Percentiles rank a stretch among this genome's conserved stretches.
These are phyloP conservation scores for Leptinotarsa defecta DNA, from an alignment of 1,140 invertebrate species.

Conservation along the genomic window DNA sequence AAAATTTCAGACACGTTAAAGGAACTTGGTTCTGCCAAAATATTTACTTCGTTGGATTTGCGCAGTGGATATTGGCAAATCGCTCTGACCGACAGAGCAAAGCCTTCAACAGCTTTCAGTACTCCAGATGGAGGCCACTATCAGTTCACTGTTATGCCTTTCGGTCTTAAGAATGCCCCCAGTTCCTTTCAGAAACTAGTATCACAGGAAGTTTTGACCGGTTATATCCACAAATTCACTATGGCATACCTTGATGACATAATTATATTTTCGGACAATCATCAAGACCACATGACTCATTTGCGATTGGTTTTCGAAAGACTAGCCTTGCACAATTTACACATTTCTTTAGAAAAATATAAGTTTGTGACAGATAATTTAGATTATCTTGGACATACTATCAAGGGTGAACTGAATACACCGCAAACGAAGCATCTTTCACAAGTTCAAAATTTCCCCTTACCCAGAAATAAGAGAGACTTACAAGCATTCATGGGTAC, in stretches of 20 bases:
- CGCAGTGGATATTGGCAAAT: slow-evolving; percentile 49
- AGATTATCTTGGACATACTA: slow-evolving; percentile 44
- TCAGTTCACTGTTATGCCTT: slow-evolving; percentile 45
- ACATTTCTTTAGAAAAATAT: slow-evolving; percentile 31
- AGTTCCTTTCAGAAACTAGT: slow-evolving; percentile 48
- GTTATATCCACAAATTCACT: slow-evolving; percentile 40
- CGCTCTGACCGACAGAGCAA: slow-evolving; percentile 31
- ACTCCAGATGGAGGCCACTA: slow-evolving; percentile 41
- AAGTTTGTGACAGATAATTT: slow-evolving; percentile 25
- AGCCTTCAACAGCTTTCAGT: slow-evolving; percentile 46
- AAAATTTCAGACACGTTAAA: slow-evolving; percentile 31
- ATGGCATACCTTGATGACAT: slow-evolving; percentile 45
- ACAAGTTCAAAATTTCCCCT: slow-evolving; percentile 38
- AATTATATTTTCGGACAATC: slow-evolving; percentile 31
- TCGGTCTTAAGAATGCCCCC: slow-evolving; percentile 49
- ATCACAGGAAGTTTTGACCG: slow-evolving; percentile 38
- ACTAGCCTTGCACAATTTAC: slow-evolving; percentile 16
- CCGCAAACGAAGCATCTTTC: slow-evolving; percentile 40
- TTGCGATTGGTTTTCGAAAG: slow-evolving; percentile 33
- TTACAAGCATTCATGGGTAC: slow-evolving; percentile 45
- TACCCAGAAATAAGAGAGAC: slow-evolving; percentile 33
- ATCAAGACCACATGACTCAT: background rate
- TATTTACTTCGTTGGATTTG: slow-evolving; percentile 42
- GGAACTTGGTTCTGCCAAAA: slow-evolving; percentile 26
- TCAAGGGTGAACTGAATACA: slow-evolving; percentile 33